Conservation (phyloP, 1,140 invertebrate species). For the Drosophila subpulchrella region DNA sequence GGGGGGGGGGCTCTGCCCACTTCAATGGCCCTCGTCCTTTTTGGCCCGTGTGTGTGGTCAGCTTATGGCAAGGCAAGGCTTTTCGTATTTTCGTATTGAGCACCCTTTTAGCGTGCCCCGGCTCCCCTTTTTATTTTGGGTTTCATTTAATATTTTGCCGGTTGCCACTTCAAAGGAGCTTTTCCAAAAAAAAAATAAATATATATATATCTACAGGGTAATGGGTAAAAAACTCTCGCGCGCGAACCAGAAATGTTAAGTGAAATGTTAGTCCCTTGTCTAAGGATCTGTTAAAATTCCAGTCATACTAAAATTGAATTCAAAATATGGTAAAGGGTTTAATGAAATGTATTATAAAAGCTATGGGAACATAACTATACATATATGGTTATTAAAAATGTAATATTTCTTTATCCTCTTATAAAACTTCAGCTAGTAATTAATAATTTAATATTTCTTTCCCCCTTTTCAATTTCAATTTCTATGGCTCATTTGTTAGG, state of each 20-base stretch:
- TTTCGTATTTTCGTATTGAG: constrained; percentile 68
- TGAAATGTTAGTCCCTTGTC: constrained; percentile 69
- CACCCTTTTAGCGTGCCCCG: constrained; percentile 67
- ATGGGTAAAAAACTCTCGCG: constrained; percentile 29
- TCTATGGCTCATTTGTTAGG: not conserved
- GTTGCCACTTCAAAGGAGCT: constrained; percentile 75
- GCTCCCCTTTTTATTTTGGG: constrained; percentile 54
- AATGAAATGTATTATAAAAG: not conserved
- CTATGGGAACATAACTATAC: too few relatives aligned
- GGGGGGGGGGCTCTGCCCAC: constrained; percentile 51
- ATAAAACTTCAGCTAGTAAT: too few relatives aligned
- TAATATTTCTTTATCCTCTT: too few relatives aligned
- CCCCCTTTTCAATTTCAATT: not conserved
- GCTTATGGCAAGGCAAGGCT: constrained; percentile 74
- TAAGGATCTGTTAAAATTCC: constrained; percentile 26
- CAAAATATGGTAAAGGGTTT: not conserved
- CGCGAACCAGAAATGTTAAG: constrained; percentile 74
- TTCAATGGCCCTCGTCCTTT: constrained; percentile 55
- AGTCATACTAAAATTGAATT: constrained; percentile 13
- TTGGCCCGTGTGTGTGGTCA: constrained; percentile 70
- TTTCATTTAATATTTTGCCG: constrained; percentile 80
- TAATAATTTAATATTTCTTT: too few relatives aligned
- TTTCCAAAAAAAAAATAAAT: constrained; percentile 31
- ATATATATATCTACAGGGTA: not conserved
- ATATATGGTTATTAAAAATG: too few relatives aligned